Percentiles rank a stretch among this genome's conserved stretches.
Evolutionary conservation across 2,888 invertebrate species (phyloP).

Genomic region (Apeira syringaria): DNA sequence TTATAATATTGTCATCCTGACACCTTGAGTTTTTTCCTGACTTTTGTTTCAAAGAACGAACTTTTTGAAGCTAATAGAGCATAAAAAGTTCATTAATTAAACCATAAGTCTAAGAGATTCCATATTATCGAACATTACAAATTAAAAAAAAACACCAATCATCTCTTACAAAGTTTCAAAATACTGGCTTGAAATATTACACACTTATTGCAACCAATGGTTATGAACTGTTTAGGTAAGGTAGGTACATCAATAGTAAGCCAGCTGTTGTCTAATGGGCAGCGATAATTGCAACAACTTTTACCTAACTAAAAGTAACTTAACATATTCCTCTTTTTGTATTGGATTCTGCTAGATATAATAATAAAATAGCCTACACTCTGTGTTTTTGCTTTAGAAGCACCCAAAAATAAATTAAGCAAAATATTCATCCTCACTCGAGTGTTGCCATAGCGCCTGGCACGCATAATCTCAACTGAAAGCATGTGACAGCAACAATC

Average conservation of each 20-base stretch:
- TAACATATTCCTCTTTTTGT: background rate
- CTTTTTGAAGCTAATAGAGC: too few species aligned
- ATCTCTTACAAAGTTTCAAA: too few species aligned
- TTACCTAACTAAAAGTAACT: background rate
- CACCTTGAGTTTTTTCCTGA: too few species aligned
- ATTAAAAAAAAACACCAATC: too few species aligned
- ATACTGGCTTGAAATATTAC: too few species aligned
- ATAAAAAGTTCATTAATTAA: too few species aligned
- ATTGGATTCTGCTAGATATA: conserved; percentile 7
- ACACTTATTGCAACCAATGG: too few species aligned
- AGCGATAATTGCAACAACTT: background rate
- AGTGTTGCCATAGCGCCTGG: conserved; percentile 23
- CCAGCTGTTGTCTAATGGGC: conserved; percentile 4
- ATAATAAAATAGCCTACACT: conserved; percentile 2
- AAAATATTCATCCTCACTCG: conserved; percentile 29
- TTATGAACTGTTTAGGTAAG: conserved; percentile 4
- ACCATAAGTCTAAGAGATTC: too few species aligned
- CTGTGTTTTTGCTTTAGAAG: conserved; percentile 43
- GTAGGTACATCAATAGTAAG: conserved; percentile 9
- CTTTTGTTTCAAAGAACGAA: too few species aligned
- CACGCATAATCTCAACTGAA: background rate
- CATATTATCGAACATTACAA: too few species aligned
- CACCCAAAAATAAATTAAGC: conserved; percentile 30
- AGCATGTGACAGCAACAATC: background rate
- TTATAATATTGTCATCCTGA: too few species aligned